Base-by-base conservation (phyloP, 2,113 vertebrate species). In the Limnothrissa miodon region DNA sequence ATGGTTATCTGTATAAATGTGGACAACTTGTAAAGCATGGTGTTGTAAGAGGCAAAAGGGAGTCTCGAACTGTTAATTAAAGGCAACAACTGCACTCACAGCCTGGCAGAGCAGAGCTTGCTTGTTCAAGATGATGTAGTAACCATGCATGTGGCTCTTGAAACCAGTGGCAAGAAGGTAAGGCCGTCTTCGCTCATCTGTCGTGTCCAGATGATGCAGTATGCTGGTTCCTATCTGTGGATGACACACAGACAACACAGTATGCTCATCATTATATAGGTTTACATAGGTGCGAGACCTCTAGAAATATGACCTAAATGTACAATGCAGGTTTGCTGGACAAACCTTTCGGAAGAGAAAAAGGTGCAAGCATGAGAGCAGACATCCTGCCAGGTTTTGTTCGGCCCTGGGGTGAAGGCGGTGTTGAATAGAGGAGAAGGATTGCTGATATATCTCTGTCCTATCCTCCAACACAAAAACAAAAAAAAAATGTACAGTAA, bases 241-340 rank as follows among this genome's bases (percentile, higher is more conserved):
- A 66, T 66, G n/a, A 66, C 62, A 66, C 62, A 66, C 25, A 66
- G 33, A 66, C 62, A 66, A 66, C 25, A 66, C 62, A 66, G n/a
- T n/a, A n/a, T n/a, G n/a, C n/a, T n/a, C n/a, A n/a, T n/a, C n/a
- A n/a, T n/a, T n/a, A n/a, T n/a, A n/a, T n/a, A n/a, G n/a, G n/a
- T n/a, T n/a, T n/a, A n/a, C n/a, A n/a, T n/a, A n/a, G n/a, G n/a
- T n/a, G n/a, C n/a, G n/a, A n/a, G n/a, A n/a, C n/a, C n/a, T n/a
- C n/a, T n/a, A n/a, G n/a, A n/a, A n/a, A n/a, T n/a, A n/a, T n/a
- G n/a, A n/a, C n/a, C n/a, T n/a, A n/a, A n/a, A n/a, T n/a, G n/a
- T n/a, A n/a, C n/a, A n/a, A n/a, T n/a, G n/a, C n/a, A n/a, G n/a
- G n/a, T n/a, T n/a, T n/a, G n/a, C n/a, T n/a, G n/a, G n/a, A n/a